Percentiles rank a stretch among this genome's conserved stretches.
Conservation (phyloP, 2,888 invertebrate genomes). For the Myathropa florea region DNA sequence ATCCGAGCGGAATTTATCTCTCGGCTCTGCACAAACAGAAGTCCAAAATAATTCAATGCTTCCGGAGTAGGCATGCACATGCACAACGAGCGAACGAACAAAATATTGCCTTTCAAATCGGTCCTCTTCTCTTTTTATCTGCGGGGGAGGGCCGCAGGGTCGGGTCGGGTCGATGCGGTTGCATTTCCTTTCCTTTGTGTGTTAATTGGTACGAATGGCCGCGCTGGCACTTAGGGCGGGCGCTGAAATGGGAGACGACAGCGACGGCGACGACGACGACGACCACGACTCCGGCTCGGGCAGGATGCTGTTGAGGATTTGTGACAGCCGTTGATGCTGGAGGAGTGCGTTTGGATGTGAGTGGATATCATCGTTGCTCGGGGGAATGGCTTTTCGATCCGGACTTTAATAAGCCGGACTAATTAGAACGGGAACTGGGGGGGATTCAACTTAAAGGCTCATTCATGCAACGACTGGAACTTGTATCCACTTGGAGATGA, state of each 20-base stretch:
- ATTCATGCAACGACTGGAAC: not conserved
- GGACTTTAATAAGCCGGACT: not conserved
- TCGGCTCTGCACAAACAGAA: constrained; percentile 36
- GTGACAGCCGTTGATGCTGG: constrained; percentile 13
- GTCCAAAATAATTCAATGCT: constrained; percentile 62
- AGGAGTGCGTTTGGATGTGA: not conserved
- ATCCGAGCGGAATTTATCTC: constrained; percentile 24
- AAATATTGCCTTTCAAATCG: constrained; percentile 23
- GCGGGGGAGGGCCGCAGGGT: not conserved
- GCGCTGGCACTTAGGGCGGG: constrained; percentile 46
- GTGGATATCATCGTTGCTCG: not conserved
- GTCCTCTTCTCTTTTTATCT: not conserved
- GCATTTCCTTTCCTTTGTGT: constrained; percentile 45
- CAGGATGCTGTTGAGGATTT: constrained; percentile 40
- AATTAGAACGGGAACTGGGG: not conserved
- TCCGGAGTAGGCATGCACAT: constrained; percentile 49
- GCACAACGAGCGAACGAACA: not conserved
- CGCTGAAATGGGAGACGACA: constrained; percentile 28
- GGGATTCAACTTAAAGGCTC: not conserved
- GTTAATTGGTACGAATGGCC: constrained; percentile 55
- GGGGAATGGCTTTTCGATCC: not conserved
- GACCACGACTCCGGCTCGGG: not conserved
- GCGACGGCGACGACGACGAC: no score
- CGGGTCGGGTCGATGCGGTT: constrained; percentile 13
- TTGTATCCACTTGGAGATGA: no score